phyloP scores from a whole-genome alignment of 2,113 vertebrate genomes.

The Rhabdornis inornatus region DNA sequence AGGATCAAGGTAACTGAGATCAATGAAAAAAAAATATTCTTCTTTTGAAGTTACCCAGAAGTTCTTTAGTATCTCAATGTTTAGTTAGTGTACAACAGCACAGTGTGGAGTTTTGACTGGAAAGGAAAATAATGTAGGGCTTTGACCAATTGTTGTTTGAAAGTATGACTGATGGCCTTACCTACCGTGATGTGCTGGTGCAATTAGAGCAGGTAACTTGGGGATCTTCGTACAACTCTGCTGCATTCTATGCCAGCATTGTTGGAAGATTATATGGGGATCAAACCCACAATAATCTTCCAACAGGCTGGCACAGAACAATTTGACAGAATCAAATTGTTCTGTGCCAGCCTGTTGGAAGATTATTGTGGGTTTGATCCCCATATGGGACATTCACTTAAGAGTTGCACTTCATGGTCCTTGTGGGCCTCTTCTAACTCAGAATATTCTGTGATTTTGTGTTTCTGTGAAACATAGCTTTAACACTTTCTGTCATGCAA shows the following conservation, averaged over 20 bases:
- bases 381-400: not conserved
- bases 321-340: not conserved
- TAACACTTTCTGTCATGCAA: not conserved
- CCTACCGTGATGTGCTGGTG: not conserved
- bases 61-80: not conserved
- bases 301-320: too few relatives aligned
- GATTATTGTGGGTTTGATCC: not conserved
- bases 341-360: not conserved
- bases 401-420: not conserved
- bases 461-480: not conserved
- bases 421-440: not conserved
- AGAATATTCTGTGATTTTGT: not conserved
- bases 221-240: not conserved
- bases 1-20: constrained; percentile 85
- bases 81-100: not conserved
- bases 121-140: not conserved
- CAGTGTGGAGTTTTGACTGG: not conserved
- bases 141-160: not conserved
- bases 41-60: not conserved
- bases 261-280: not conserved
- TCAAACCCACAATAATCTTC: too few relatives aligned
- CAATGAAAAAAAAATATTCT: not conserved
- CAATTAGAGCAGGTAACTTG: not conserved
- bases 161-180: not conserved
- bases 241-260: not conserved